A percentile compares a stretch with the other conserved stretches of the same genome.
phyloP scores from a whole-genome alignment of 2,888 invertebrate species.

The Dastarcus helophoroides region DNA sequence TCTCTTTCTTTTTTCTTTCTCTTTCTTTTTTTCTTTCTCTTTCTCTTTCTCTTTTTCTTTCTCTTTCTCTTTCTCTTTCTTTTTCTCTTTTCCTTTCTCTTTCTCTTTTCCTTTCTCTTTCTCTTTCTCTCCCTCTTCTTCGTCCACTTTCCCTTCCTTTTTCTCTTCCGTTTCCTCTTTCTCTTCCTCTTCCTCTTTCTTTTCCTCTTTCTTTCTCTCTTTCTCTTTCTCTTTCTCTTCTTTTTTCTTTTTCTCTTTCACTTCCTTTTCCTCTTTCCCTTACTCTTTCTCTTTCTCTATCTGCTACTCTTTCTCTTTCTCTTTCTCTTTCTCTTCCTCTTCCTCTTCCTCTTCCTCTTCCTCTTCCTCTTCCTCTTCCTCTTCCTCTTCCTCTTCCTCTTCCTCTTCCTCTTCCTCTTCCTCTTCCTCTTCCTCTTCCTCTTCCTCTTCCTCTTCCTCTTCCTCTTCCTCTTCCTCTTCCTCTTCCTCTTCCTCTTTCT shows the following conservation, averaged over 20 bases:
- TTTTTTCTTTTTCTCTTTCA: no score
- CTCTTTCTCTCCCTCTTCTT: constrained; percentile 1
- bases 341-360: constrained; percentile 2
- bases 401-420: no score
- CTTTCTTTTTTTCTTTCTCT: constrained; percentile 2
- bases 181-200: background rate
- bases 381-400: constrained; percentile 1
- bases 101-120: background rate
- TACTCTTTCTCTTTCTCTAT: no score
- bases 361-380: constrained; percentile 2
- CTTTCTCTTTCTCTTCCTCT: no score
- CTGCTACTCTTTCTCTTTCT: no score
- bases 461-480: no score
- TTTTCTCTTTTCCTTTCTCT: constrained; percentile 1
- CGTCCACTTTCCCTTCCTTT: constrained; percentile 1
- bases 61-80: constrained; percentile 1
- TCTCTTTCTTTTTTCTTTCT: no score
- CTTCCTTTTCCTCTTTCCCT: no score
- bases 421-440: no score
- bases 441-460: no score
- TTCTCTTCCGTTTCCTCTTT: background rate
- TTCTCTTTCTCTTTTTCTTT: constrained; percentile 2
- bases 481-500: no score
- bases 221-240: constrained; percentile 1
- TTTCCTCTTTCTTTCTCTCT: background rate